Base-by-base conservation (phyloP, 1,140 invertebrate species). In the Leptinotarsa texana region DNA sequence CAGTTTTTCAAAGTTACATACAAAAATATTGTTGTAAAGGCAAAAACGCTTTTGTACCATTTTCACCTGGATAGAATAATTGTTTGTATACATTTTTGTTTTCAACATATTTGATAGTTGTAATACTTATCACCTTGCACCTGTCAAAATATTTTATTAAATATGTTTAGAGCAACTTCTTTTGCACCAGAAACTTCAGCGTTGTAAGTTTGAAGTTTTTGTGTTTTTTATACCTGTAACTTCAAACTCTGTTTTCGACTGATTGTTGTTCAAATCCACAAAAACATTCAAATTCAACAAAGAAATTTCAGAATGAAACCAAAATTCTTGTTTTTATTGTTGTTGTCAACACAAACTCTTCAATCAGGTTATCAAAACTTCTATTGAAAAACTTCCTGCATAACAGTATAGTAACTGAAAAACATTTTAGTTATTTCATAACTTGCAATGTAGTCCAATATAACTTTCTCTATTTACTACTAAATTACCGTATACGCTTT, bases 11-110 rank as follows among this genome's bases (percentile, higher is more conserved):
- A 82, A 83, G 72, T 77, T 77, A 82, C 80, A 75, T 83, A 83
- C 78, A 83, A 83, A 83, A 82, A 81, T 82, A 81, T 82, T 80
- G 74, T 80, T 75, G 72, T 78, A 75, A 81, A 83, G 82, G 83
- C 83, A 83, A 83, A 83, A 84, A 80, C 80, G 82, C 74, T 82
- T 80, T 84, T 84, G 83, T 84, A 84, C 83, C 81, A 82, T 83
- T 84, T 80, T 82, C 71, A 83, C 81, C 82, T 81, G 82, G 74
- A 79, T 80, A 78, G 72, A 78, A 80, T 57, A 68, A 73, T 57
- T 80, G 72, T 77, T 76, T 80, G 76, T 81, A 79, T 80, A 81
- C 79, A 62, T 72, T 62, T 51, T 76, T 78, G 69, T 48, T 67
- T 68, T 69, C 75, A 80, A 73, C 75, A 69, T 73, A 73, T 73